A percentile compares a stretch with the other conserved stretches of the same genome.
phyloP scores from a whole-genome alignment of 2,113 vertebrate genomes.

The Platysternon megacephalum region DNA sequence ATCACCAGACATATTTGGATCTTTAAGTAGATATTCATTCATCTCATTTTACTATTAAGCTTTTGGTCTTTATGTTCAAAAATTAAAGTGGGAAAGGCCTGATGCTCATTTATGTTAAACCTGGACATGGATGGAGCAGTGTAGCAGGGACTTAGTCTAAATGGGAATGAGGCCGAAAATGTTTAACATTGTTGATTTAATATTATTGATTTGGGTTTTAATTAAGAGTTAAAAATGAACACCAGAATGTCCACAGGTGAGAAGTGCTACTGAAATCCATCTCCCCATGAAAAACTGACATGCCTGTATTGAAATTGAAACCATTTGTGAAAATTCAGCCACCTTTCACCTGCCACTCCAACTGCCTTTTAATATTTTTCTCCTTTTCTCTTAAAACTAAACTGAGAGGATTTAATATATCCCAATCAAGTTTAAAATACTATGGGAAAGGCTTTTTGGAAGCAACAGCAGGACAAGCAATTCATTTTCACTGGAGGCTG shows the following conservation, averaged over 20 bases:
- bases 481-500: conserved; percentile 30
- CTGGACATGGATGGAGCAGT: background rate
- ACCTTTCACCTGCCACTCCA: conserved; percentile 41
- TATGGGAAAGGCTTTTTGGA: conserved; percentile 39
- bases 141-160: background rate
- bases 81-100: conserved; percentile 47
- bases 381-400: conserved; percentile 52
- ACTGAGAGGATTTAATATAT: conserved; percentile 8
- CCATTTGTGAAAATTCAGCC: conserved; percentile 24
- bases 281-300: conserved; percentile 18
- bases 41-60: background rate
- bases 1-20: background rate
- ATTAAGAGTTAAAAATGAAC: background rate
- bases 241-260: background rate
- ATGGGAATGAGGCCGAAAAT: background rate
- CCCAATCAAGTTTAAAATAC: conserved; percentile 68
- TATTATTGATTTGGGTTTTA: background rate
- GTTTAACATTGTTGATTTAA: background rate
- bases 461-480: background rate
- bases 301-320: background rate
- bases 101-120: conserved; percentile 19
- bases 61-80: conserved; percentile 15
- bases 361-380: background rate
- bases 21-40: background rate
- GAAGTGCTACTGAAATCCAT: conserved; percentile 18